Evolutionary conservation across 2,113 vertebrate species (phyloP).

Genomic region (Syngnathus typhle): DNA sequence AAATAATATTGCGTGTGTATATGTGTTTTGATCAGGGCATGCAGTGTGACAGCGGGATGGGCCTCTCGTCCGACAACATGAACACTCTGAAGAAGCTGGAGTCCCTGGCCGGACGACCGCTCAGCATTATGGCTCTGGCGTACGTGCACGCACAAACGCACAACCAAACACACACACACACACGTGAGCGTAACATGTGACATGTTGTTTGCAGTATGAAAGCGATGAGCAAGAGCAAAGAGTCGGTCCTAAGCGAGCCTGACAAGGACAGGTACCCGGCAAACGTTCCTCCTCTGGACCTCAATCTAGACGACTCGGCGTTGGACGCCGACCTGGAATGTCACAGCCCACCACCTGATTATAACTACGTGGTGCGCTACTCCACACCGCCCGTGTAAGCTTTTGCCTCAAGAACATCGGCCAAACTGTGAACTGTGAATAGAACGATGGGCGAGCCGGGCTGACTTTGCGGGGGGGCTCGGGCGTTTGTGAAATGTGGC

Average conservation of each 20-base stretch:
- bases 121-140: constrained; percentile 85
- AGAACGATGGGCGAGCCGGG: not conserved
- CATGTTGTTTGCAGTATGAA: constrained; percentile 68
- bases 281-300: constrained; percentile 69
- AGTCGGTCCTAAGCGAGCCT: constrained; percentile 75
- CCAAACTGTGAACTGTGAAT: not conserved
- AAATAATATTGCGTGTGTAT: not conserved
- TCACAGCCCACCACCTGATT: constrained; percentile 89
- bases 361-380: constrained; percentile 87
- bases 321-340: constrained; percentile 81
- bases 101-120: constrained; percentile 75
- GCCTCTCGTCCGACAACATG: constrained; percentile 79
- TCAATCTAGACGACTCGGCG: constrained; percentile 76
- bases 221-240: constrained; percentile 81
- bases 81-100: constrained; percentile 79
- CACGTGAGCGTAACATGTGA: not conserved
- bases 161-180: too few species aligned
- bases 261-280: constrained; percentile 75
- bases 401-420: constrained; percentile 1
- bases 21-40: constrained; percentile 59
- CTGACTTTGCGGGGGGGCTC: not conserved
- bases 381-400: constrained; percentile 79
- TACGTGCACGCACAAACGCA: constrained; percentile 63
- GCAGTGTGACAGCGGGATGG: constrained; percentile 85
- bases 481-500: constrained; percentile 44